Evolutionary conservation across 2,797 vertebrate species (phyloP).

Genomic region (Rhadinocentrus ornatus): DNA sequence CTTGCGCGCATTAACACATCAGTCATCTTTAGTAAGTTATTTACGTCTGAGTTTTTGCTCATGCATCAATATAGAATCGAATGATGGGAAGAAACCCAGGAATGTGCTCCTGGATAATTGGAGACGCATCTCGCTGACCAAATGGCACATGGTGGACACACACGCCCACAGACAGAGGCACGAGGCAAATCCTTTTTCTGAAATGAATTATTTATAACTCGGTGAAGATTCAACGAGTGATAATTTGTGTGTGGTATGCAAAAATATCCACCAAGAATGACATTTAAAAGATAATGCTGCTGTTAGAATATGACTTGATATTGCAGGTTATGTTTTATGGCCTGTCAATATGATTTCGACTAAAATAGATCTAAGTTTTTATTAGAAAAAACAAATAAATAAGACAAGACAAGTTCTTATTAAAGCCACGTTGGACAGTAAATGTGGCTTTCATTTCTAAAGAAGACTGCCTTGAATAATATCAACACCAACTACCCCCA

Average conservation of each 20-base stretch:
- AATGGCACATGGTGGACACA: slow-evolving; percentile 66
- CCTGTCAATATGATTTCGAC: not conserved
- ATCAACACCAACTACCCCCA: not conserved
- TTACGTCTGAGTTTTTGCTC: slow-evolving; percentile 18
- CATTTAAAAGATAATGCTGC: not conserved
- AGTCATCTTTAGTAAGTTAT: slow-evolving; percentile 11
- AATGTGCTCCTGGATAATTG: slow-evolving; percentile 48
- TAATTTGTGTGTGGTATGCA: slow-evolving; percentile 25
- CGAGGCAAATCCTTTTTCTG: slow-evolving; percentile 65
- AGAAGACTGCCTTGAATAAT: not conserved
- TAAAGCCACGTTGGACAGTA: not conserved
- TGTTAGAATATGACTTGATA: not conserved
- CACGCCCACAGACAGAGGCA: slow-evolving; percentile 19
- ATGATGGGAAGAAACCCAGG: slow-evolving; percentile 29
- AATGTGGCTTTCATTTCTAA: not conserved
- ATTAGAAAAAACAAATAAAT: no score
- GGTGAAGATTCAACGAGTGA: slow-evolving; percentile 21
- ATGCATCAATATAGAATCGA: slow-evolving; percentile 29
- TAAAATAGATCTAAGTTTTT: not conserved
- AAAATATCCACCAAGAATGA: slow-evolving; percentile 10
- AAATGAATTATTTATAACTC: slow-evolving; percentile 68
- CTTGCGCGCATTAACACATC: slow-evolving; percentile 17
- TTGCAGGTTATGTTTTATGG: not conserved
- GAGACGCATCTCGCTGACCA: slow-evolving; percentile 46
- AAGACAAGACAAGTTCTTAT: not conserved